Conservation (phyloP, 2,888 invertebrate genomes). For the Frankliniella intonsa region DNA sequence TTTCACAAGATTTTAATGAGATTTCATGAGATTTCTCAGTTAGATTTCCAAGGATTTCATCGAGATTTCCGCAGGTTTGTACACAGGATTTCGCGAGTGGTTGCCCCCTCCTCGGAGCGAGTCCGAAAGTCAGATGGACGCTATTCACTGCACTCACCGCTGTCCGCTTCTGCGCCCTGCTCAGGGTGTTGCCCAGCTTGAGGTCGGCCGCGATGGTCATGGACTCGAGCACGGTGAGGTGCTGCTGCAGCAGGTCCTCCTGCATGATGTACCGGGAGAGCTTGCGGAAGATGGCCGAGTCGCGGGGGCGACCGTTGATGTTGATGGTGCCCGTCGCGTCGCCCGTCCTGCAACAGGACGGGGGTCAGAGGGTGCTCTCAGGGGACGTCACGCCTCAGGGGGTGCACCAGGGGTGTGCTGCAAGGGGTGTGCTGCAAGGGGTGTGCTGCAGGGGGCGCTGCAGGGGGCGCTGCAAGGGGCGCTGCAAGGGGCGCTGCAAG, state of each 20-base stretch:
- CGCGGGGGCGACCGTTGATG: constrained; percentile 72
- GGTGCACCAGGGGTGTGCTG: not conserved
- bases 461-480: too few relatives aligned
- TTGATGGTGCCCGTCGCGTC: constrained; percentile 68
- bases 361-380: not conserved
- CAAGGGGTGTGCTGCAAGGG: too few relatives aligned
- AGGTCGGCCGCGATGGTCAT: constrained; percentile 87
- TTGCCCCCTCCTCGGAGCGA: too few relatives aligned
- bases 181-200: constrained; percentile 68
- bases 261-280: constrained; percentile 96
- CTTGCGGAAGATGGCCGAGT: constrained; percentile 74
- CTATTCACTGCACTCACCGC: constrained; percentile 56
- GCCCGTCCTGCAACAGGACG: constrained; percentile 51
- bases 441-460: too few relatives aligned
- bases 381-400: too few relatives aligned
- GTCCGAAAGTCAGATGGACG: not conserved
- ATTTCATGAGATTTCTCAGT: too few relatives aligned
- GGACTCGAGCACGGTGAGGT: constrained; percentile 80
- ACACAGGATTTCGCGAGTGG: too few relatives aligned
- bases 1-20: too few relatives aligned
- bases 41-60: too few relatives aligned
- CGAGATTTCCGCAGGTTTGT: too few relatives aligned
- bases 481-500: too few relatives aligned
- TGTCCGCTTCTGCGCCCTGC: constrained; percentile 59
- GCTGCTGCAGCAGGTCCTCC: constrained; percentile 77